phyloP scores from a whole-genome alignment of 2,113 vertebrate genomes.

The Mohoua ochrocephala region DNA sequence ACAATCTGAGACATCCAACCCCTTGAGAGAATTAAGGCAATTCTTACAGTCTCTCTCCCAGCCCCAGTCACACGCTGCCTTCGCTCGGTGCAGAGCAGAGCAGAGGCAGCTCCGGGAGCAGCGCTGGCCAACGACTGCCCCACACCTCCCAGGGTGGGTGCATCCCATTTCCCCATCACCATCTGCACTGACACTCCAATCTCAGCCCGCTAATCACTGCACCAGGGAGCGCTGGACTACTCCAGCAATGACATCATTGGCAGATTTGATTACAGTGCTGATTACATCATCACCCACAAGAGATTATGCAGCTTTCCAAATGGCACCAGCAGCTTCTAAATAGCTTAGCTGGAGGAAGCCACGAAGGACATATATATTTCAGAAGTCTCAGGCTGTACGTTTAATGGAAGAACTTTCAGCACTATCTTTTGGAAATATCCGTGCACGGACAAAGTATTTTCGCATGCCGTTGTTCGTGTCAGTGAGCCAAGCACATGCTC shows the following conservation, averaged over 20 bases:
- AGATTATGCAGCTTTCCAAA: not conserved
- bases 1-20: not conserved
- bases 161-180: not conserved
- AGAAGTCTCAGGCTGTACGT: not conserved
- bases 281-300: slow-evolving; percentile 25
- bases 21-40: not conserved
- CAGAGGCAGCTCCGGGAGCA: not conserved
- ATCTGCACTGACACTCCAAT: not conserved
- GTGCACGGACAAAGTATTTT: not conserved
- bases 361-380: not conserved
- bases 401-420: not conserved
- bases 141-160: rapidly evolving
- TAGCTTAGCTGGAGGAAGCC: not conserved
- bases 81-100: rapidly evolving
- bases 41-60: not conserved
- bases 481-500: not conserved
- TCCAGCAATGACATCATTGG: not conserved
- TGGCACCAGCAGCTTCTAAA: not conserved
- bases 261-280: not conserved
- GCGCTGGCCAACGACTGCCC: not conserved
- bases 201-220: not conserved
- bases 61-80: rapidly evolving
- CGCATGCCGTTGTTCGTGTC: not conserved
- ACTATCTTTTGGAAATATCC: not conserved
- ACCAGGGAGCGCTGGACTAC: not conserved